phyloP scores from a whole-genome alignment of 2,113 vertebrate genomes.

The Polyodon spathula region DNA sequence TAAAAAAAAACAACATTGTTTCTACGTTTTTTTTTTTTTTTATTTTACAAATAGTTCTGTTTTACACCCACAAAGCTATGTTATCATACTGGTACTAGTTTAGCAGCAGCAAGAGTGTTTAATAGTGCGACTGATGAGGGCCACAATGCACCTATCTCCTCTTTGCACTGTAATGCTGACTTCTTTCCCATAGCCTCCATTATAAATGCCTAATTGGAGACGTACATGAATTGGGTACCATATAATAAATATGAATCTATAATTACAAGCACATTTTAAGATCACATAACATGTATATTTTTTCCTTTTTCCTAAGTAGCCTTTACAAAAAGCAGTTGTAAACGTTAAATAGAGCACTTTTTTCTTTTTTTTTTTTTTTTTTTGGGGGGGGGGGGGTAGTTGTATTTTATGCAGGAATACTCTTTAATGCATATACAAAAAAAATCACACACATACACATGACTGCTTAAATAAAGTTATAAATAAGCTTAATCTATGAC shows the following conservation, averaged over 20 bases:
- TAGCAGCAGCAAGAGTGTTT: constrained; percentile 3
- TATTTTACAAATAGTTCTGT: background rate
- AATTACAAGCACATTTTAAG: background rate
- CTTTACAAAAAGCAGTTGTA: constrained; percentile 1
- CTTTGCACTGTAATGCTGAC: background rate
- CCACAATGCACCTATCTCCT: background rate
- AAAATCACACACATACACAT: too few relatives aligned
- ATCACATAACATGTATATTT: background rate
- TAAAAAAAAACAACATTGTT: background rate
- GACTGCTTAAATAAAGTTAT: too few relatives aligned
- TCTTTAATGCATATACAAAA: too few relatives aligned
- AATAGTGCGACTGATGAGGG: background rate
- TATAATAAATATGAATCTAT: constrained; percentile 7
- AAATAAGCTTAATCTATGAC: too few relatives aligned
- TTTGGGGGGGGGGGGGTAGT: background rate
- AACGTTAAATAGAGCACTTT: background rate
- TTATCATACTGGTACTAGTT: constrained; percentile 1
- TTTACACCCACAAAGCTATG: background rate
- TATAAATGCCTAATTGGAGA: background rate
- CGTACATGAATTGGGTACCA: constrained; percentile 3
- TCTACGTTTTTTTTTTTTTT: background rate
- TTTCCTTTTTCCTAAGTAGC: background rate
- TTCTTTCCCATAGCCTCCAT: background rate
- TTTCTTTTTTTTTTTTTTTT: background rate
- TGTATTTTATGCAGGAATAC: background rate